Conservation (phyloP, 2,888 invertebrate species). For the Iphiclides podalirius region DNA sequence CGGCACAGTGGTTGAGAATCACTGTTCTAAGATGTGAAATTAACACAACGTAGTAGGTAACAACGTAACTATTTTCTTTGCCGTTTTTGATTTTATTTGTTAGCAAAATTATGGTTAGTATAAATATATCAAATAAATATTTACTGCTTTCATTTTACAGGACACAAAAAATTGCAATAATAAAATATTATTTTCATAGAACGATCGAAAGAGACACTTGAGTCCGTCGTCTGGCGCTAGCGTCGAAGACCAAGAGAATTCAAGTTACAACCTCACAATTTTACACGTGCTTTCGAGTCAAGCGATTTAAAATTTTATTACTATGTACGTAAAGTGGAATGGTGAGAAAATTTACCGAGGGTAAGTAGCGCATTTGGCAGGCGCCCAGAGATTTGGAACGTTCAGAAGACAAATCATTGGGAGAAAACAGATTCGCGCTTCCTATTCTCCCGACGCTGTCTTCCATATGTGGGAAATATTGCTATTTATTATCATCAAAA, state of each 20-base stretch:
- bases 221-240: conserved; percentile 48
- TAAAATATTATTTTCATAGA: conserved; percentile 73
- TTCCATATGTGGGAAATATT: conserved; percentile 48
- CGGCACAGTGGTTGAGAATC: no score
- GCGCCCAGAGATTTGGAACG: conserved; percentile 68
- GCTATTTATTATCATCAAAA: conserved; percentile 47
- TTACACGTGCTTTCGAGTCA: conserved; percentile 8
- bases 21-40: no score
- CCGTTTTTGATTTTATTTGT: no score
- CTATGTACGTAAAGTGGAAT: conserved; percentile 26
- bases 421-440: conserved; percentile 73
- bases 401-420: conserved; percentile 75
- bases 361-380: conserved; percentile 70
- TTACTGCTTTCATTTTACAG: no score
- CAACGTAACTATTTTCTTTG: no score
- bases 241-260: conserved; percentile 57
- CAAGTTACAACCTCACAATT: conserved; percentile 57
- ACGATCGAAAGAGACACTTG: conserved; percentile 59
- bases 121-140: no score
- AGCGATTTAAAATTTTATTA: conserved; percentile 31
- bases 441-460: conserved; percentile 52
- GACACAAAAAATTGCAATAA: no score
- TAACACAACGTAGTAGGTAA: no score
- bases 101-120: no score
- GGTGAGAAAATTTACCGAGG: conserved; percentile 33